These are phyloP conservation scores for Glyptemys insculpta DNA, from an alignment of 2,797 vertebrate genomes.

Conservation along the genomic window DNA sequence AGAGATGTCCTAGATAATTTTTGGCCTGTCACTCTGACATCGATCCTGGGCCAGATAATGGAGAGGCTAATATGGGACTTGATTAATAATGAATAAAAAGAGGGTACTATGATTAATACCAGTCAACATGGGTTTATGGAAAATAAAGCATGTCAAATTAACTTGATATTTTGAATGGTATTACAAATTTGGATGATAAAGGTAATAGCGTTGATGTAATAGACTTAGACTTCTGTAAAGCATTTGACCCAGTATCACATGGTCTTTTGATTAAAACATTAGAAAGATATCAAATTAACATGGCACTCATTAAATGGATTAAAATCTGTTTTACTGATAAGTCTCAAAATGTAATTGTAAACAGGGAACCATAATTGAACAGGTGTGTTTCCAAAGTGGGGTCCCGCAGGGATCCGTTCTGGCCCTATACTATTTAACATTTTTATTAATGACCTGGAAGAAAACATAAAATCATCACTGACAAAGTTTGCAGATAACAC, in stretches of 20 bases:
- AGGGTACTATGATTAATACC: background rate
- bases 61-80: background rate
- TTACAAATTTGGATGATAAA: background rate
- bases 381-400: background rate
- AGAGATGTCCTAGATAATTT: background rate
- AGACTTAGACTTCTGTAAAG: background rate
- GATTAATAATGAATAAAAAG: background rate
- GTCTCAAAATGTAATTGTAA: background rate
- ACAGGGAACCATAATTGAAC: background rate
- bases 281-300: background rate
- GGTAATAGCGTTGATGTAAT: background rate
- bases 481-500: background rate
- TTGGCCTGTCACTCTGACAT: background rate
- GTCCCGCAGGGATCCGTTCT: background rate
- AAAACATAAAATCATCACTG: background rate
- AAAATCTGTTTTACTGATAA: background rate
- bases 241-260: background rate
- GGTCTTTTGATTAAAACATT: background rate
- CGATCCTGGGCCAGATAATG: background rate
- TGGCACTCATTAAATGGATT: background rate
- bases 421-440: background rate
- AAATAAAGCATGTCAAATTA: background rate
- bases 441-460: background rate
- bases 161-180: background rate
- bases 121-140: background rate